phyloP scores from a whole-genome alignment of 37 sponge, comb jelly and placozoan genomes.

The Hormiphora californensis region DNA sequence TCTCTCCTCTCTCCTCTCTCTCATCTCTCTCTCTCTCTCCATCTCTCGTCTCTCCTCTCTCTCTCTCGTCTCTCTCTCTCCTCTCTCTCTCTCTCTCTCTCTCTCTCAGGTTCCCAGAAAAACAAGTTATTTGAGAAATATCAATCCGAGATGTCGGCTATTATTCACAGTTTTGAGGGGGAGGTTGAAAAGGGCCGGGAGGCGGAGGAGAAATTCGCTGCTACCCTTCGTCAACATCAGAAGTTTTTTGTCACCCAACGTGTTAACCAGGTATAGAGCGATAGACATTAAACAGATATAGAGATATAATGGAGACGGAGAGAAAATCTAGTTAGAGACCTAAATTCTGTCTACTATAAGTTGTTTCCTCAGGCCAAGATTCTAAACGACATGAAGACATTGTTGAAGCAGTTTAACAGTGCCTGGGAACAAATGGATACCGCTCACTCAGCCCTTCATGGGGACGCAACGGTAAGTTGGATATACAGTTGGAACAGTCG shows the following conservation, averaged over 20 bases:
- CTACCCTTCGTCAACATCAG: constrained; percentile 21
- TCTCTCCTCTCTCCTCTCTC: too few relatives aligned
- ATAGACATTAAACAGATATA: too few relatives aligned
- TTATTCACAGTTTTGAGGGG: constrained; percentile 38
- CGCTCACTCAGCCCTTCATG: neutral
- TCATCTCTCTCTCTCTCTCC: too few relatives aligned
- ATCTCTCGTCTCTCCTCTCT: too few relatives aligned
- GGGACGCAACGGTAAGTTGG: neutral
- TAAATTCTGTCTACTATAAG: neutral
- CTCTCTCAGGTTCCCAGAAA: neutral
- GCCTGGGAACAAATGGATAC: neutral
- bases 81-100: too few relatives aligned
- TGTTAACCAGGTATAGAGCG: constrained; percentile 26
- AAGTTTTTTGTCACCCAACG: constrained; percentile 26
- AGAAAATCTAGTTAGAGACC: too few relatives aligned
- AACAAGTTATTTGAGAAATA: constrained; percentile 40
- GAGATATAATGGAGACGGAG: too few relatives aligned
- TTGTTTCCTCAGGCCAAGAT: neutral
- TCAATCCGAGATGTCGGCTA: neutral
- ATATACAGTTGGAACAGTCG: too few relatives aligned
- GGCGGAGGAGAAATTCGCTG: constrained; percentile 35
- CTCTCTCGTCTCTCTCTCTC: too few relatives aligned
- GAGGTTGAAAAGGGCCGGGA: constrained; percentile 32
- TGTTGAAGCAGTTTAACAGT: neutral
- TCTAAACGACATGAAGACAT: neutral